Evolutionary conservation across 2,797 vertebrate species (phyloP).

Genomic region (Pogoniulus pusillus): DNA sequence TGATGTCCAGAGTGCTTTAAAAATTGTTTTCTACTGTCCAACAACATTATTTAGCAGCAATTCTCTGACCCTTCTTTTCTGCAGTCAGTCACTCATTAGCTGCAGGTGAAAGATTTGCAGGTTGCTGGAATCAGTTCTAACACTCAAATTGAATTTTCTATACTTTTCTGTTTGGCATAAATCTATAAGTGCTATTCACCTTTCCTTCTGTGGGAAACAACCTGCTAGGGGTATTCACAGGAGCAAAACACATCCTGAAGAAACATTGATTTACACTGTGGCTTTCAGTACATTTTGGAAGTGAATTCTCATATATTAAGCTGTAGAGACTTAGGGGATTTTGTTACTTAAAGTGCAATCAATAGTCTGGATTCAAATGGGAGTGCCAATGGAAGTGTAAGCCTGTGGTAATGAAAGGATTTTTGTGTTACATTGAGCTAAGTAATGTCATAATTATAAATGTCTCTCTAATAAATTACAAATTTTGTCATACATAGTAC

Average conservation of each 20-base stretch:
- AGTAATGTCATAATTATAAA: conserved; percentile 19
- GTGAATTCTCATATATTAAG: not conserved
- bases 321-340: accelerated
- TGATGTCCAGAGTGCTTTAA: not conserved
- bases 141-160: not conserved
- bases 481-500: conserved; percentile 14
- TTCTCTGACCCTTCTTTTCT: not conserved
- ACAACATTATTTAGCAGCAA: not conserved
- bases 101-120: not conserved
- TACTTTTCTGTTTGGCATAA: not conserved
- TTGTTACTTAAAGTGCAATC: not conserved
- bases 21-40: not conserved
- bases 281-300: not conserved
- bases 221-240: not conserved
- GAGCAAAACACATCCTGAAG: not conserved
- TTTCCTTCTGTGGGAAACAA: not conserved
- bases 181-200: not conserved
- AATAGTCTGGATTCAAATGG: not conserved
- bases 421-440: conserved; percentile 1
- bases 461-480: not conserved
- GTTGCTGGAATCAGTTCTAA: not conserved
- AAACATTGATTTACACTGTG: not conserved
- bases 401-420: not conserved
- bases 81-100: not conserved
- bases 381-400: not conserved